Conservation (phyloP, 2,113 vertebrate species). For the Empidonax alnorum region DNA sequence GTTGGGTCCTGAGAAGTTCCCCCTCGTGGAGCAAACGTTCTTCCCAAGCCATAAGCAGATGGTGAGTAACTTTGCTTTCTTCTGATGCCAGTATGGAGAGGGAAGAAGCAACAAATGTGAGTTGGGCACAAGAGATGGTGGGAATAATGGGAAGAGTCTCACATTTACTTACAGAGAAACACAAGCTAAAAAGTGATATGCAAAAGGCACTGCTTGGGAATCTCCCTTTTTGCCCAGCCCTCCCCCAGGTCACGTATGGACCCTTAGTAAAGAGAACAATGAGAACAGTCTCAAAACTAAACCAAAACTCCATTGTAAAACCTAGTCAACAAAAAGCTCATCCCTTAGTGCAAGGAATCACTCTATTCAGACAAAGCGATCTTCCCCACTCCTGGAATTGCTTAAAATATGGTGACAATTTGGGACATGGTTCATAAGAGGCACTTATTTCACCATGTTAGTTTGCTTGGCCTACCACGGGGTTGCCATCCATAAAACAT, state of each 20-base stretch:
- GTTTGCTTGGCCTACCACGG: background rate
- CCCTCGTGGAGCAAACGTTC: conserved; percentile 94
- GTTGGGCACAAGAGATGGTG: fast-evolving
- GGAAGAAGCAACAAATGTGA: background rate
- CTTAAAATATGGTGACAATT: background rate
- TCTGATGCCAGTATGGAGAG: background rate
- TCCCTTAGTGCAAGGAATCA: background rate
- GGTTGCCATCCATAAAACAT: background rate
- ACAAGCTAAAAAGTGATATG: background rate
- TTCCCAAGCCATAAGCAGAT: conserved; percentile 94
- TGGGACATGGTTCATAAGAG: background rate
- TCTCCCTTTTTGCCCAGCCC: background rate
- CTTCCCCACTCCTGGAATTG: background rate
- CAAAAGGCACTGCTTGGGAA: background rate
- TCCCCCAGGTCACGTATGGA: background rate
- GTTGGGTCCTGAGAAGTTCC: conserved; percentile 93
- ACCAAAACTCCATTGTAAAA: background rate
- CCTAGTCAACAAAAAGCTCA: background rate
- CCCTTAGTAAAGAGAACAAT: background rate
- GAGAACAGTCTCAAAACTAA: background rate
- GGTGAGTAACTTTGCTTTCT: conserved; percentile 83
- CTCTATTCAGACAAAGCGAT: background rate
- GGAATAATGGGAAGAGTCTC: background rate
- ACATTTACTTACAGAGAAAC: background rate
- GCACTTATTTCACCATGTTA: background rate